Conservation (phyloP, 2,113 vertebrate genomes). For the Syrrhaptes paradoxus region DNA sequence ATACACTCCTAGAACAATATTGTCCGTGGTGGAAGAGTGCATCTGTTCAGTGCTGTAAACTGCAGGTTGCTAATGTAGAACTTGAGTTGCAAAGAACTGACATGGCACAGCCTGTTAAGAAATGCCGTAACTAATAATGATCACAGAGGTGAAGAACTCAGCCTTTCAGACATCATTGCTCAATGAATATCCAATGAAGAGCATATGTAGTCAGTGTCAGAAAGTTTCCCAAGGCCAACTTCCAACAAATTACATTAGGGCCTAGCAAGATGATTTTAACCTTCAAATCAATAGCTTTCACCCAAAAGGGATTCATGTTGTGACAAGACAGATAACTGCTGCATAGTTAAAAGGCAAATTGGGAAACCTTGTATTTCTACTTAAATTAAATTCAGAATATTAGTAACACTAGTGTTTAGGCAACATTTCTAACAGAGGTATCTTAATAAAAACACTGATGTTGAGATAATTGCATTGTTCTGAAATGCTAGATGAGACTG, state of each 20-base stretch:
- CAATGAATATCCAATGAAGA: constrained; percentile 56
- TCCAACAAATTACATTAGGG: constrained; percentile 72
- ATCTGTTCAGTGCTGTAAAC: not conserved
- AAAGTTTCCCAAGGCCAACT: constrained; percentile 75
- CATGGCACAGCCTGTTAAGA: constrained; percentile 52
- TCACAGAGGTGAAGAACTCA: constrained; percentile 51
- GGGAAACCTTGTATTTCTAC: constrained; percentile 37
- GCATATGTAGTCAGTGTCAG: constrained; percentile 60
- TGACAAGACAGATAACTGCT: constrained; percentile 61
- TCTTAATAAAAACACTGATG: constrained; percentile 23
- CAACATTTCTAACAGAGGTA: constrained; percentile 10
- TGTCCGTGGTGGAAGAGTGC: not conserved
- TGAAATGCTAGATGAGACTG: not conserved
- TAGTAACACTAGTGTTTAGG: constrained; percentile 23
- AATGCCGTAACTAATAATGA: constrained; percentile 59
- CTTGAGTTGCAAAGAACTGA: constrained; percentile 41
- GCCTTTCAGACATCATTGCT: constrained; percentile 69
- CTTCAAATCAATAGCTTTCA: constrained; percentile 69
- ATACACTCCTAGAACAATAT: not conserved
- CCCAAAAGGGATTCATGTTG: constrained; percentile 75
- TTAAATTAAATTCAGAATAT: constrained; percentile 50
- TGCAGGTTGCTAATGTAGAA: constrained; percentile 37
- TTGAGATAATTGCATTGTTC: constrained; percentile 21
- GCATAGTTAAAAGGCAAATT: constrained; percentile 57
- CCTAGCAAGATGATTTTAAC: constrained; percentile 70